A percentile compares a stretch with the other conserved stretches of the same genome.
These are phyloP conservation scores for Urocolius indicus DNA, from an alignment of 2,113 vertebrate species.

Conservation along the genomic window DNA sequence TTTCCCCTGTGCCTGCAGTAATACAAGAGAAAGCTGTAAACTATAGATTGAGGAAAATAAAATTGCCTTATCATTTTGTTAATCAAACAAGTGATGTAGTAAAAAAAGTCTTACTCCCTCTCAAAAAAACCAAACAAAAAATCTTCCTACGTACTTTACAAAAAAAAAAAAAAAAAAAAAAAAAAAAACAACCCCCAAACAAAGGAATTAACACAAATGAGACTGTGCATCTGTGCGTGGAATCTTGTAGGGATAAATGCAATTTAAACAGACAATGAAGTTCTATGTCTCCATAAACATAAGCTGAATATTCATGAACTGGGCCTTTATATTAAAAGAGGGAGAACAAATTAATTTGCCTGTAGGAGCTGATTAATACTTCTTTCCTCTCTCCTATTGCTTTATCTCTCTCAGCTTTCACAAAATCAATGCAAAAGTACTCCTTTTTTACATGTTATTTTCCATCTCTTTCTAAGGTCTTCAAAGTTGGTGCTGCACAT, in stretches of 20 bases:
- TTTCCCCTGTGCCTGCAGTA: not conserved
- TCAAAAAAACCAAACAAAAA: not conserved
- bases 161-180: not conserved
- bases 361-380: not conserved
- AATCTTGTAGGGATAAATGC: not conserved
- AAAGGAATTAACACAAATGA: not conserved
- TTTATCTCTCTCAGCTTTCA: not conserved
- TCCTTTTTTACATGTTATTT: not conserved
- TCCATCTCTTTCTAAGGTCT: not conserved
- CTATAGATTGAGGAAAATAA: not conserved
- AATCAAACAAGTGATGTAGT: not conserved
- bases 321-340: not conserved
- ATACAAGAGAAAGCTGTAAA: not conserved
- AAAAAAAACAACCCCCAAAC: not conserved
- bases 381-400: not conserved
- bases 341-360: not conserved
- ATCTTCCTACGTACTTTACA: not conserved
- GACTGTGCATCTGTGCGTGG: not conserved
- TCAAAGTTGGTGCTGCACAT: not conserved
- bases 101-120: not conserved
- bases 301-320: not conserved
- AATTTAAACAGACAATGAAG: not conserved
- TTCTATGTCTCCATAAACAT: not conserved
- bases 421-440: not conserved
- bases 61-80: not conserved